Conservation (phyloP, 2,888 invertebrate genomes). For the Cartodere bifasciata region DNA sequence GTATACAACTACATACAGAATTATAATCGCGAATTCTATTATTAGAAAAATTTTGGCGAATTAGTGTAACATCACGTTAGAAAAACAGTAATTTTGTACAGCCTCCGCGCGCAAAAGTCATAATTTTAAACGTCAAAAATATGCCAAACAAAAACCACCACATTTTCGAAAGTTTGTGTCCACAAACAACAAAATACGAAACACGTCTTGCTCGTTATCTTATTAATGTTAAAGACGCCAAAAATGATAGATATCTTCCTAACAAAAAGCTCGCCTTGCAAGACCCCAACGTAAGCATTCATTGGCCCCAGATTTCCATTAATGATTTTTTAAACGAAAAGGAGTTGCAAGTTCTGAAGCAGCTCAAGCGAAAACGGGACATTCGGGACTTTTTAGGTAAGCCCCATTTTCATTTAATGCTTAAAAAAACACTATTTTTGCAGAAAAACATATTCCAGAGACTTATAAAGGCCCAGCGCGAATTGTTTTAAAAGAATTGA, state of each 20-base stretch:
- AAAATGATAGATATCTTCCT: conserved; percentile 3
- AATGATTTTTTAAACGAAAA: conserved; percentile 26
- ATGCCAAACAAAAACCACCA: conserved; percentile 13
- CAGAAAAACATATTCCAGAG: conserved; percentile 17
- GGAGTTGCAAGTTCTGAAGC: conserved; percentile 22
- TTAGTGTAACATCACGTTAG: conserved; percentile 1
- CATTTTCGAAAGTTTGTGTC: conserved; percentile 15
- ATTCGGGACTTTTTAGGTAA: conserved; percentile 24
- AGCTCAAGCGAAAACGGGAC: conserved; percentile 17
- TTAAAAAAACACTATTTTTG: conserved; percentile 12
- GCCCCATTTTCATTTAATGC: not conserved
- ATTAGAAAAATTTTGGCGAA: conserved; percentile 6
- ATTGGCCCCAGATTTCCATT: conserved; percentile 22
- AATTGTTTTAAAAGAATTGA: conserved; percentile 26
- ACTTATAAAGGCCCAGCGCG: conserved; percentile 22
- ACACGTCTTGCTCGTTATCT: conserved; percentile 14
- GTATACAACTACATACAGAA: conserved; percentile 6
- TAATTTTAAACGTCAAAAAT: conserved; percentile 5
- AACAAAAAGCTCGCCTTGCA: conserved; percentile 16
- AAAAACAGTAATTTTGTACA: conserved; percentile 7
- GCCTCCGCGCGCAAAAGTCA: conserved; percentile 12
- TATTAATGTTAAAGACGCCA: conserved; percentile 4
- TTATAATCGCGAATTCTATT: not conserved
- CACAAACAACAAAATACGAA: conserved; percentile 16
- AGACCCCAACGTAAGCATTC: conserved; percentile 14